Conservation (phyloP, 2,888 invertebrate genomes). For the Celastrina argiolus region DNA sequence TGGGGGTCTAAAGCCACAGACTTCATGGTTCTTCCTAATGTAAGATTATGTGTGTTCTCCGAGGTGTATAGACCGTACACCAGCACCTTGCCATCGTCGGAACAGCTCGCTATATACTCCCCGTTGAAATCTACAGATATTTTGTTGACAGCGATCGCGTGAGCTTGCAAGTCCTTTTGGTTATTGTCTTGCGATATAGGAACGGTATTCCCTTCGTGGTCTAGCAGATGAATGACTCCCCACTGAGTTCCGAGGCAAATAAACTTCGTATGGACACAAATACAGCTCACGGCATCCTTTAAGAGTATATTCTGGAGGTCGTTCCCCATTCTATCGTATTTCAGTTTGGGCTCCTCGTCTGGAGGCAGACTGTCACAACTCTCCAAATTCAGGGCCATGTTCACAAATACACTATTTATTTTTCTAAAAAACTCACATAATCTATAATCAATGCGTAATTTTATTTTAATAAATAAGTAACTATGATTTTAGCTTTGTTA, state of each 20-base stretch:
- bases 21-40: slow-evolving; percentile 89
- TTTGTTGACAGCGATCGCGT: slow-evolving; percentile 94
- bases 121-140: slow-evolving; percentile 96
- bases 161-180: slow-evolving; percentile 85
- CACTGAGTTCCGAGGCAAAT: slow-evolving; percentile 94
- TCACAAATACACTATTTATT: slow-evolving; percentile 52
- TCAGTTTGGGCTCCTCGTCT: slow-evolving; percentile 89
- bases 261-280: slow-evolving; percentile 96
- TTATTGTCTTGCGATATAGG: slow-evolving; percentile 76
- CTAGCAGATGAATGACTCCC: slow-evolving; percentile 92
- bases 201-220: slow-evolving; percentile 92
- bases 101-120: slow-evolving; percentile 95
- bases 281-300: slow-evolving; percentile 91
- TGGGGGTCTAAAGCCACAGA: slow-evolving; percentile 91
- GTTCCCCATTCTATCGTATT: slow-evolving; percentile 92
- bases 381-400: slow-evolving; percentile 64
- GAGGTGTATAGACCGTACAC: slow-evolving; percentile 91
- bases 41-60: slow-evolving; percentile 88
- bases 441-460: neutral
- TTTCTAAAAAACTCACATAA: slow-evolving; percentile 2
- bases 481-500: neutral
- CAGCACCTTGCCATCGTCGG: slow-evolving; percentile 91
- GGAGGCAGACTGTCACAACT: slow-evolving; percentile 66
- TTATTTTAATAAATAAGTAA: neutral
- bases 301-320: slow-evolving; percentile 90